phyloP scores from a whole-genome alignment of 2,113 vertebrate genomes.

The Mesitornis unicolor region DNA sequence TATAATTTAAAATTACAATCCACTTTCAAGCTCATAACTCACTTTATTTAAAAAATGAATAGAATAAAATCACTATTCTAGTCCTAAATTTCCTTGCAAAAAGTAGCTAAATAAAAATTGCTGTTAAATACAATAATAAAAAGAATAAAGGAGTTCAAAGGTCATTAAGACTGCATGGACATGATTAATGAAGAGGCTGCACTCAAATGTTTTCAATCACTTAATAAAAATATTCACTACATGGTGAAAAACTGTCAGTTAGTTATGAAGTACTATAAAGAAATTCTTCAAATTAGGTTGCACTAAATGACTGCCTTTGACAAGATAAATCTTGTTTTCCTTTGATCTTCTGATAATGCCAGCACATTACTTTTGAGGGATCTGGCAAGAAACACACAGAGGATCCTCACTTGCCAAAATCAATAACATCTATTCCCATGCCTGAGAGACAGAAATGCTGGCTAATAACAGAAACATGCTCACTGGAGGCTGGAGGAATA shows the following conservation, averaged over 20 bases:
- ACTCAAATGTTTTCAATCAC: not conserved
- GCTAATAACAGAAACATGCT: not conserved
- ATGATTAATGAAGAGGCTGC: not conserved
- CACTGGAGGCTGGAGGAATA: not conserved
- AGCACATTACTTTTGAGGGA: not conserved
- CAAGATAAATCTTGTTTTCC: slow-evolving; percentile 7
- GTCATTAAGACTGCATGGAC: not conserved
- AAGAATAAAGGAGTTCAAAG: not conserved
- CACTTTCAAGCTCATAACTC: not conserved
- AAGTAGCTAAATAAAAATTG: not conserved
- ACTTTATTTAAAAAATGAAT: not conserved
- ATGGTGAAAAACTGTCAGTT: not conserved
- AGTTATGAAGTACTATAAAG: not conserved
- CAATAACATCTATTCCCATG: not conserved
- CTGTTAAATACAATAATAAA: not conserved
- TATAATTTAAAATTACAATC: slow-evolving; percentile 1
- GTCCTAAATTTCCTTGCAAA: not conserved
- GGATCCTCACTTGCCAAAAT: slow-evolving; percentile 16
- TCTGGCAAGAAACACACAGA: not conserved
- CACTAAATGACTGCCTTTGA: not conserved
- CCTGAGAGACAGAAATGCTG: not conserved
- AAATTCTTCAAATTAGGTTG: slow-evolving; percentile 14
- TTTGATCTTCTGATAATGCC: slow-evolving; percentile 21
- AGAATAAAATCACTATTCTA: not conserved
- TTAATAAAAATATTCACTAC: not conserved